Evolutionary conservation across 2,888 invertebrate genomes (phyloP), one percentile per base, ranked within the genome.

Genomic region (Autographa gamma): DNA sequence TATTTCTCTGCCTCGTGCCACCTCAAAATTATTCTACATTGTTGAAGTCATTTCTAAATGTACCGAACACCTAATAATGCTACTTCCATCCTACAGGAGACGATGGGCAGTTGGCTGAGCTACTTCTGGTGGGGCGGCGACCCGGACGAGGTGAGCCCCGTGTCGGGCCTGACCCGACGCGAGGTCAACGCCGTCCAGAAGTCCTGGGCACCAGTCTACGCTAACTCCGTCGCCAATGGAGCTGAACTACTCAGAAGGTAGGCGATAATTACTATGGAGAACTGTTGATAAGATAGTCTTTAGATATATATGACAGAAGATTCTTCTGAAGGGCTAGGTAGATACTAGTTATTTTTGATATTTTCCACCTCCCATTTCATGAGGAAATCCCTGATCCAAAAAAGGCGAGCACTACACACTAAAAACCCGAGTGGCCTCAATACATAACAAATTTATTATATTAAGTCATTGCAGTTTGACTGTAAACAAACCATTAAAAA

Each of bases 71-170:
- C n/a, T n/a, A 25, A 25, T 32, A 58, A 16, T 60, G 34, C 32
- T 54, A 0, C n/a, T 62, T 61, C 11, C 25, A 62, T 31, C 58
- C 11, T 5, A 0, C 86, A 93, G 93, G 79, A 84, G 52, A 86
- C 84, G 74, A 96, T 96, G 95, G 95, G 95, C 69, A 86, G 91
- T 65, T 92, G 93, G 92, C 76, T 95, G 74, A 95, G 93, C 85
- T 92, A 92, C 82, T 77, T 95, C 59, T 95, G 94, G 95, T 93
- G 93, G 91, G 93, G 93, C 11, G 92, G 92, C 2, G 90, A 93
- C 82, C 94, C 94, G 7, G 94, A 95, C 81, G 85, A 72, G 38
- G 87, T 85, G 48, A 88, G 93, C 75, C 88, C 91, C 0, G 66
- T 88, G 1, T 93, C 94, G 0, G 93, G 93, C 0, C 89, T 95